A percentile compares a stretch with the other conserved stretches of the same genome.
These are phyloP conservation scores for Agelastica alni DNA, from an alignment of 2,888 invertebrate species.

Conservation along the genomic window DNA sequence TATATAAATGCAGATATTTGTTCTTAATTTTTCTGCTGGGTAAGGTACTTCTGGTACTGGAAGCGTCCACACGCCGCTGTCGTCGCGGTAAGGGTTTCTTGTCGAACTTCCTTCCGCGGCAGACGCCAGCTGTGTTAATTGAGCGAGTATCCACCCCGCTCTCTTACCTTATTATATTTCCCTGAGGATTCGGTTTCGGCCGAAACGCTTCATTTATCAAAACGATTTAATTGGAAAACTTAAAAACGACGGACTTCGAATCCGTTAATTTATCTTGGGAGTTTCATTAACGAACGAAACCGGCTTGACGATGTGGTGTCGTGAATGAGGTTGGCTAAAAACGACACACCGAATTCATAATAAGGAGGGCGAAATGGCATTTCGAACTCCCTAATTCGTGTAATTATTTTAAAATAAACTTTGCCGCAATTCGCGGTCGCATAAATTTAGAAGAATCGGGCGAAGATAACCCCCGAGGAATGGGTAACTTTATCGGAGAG, in stretches of 20 bases:
- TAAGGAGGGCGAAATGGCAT: neutral
- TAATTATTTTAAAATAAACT: neutral
- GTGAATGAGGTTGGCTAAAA: neutral
- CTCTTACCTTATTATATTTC: slow-evolving; percentile 37
- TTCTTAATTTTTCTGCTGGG: too few relatives aligned
- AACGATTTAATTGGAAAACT: slow-evolving; percentile 21
- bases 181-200: slow-evolving; percentile 34
- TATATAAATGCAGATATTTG: too few relatives aligned
- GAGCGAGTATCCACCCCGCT: slow-evolving; percentile 38
- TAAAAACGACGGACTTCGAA: slow-evolving; percentile 4
- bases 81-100: neutral
- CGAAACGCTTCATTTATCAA: slow-evolving; percentile 32
- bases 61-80: too few relatives aligned
- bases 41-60: too few relatives aligned
- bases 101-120: slow-evolving; percentile 4
- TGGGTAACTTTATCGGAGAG: too few relatives aligned
- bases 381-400: neutral
- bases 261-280: slow-evolving; percentile 2
- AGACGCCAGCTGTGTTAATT: slow-evolving; percentile 35
- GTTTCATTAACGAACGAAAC: slow-evolving; percentile 1
- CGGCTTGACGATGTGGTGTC: neutral
- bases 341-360: neutral
- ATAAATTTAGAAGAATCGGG: too few relatives aligned
- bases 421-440: neutral
- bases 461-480: too few relatives aligned